These are phyloP conservation scores for Harpalus rufipes DNA, from an alignment of 2,888 invertebrate species.

Conservation along the genomic window DNA sequence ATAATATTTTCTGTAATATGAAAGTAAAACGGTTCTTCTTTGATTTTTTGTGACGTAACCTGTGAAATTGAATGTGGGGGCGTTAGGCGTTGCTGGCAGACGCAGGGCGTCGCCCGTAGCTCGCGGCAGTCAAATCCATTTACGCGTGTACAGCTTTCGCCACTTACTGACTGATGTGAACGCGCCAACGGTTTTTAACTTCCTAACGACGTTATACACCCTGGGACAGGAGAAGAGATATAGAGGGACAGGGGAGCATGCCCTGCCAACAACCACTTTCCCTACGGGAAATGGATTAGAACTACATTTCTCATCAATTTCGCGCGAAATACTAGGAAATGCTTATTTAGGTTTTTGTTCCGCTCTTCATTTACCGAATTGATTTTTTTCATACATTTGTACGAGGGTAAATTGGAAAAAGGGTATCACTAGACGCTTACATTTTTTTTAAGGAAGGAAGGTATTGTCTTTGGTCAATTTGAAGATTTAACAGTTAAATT, in stretches of 20 bases:
- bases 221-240: no score
- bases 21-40: no score
- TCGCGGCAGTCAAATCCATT: conserved; percentile 59
- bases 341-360: no score
- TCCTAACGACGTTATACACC: conserved; percentile 39
- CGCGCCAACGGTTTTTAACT: conserved; percentile 54
- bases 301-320: not conserved
- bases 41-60: not conserved
- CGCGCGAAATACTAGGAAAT: not conserved
- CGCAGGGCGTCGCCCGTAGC: not conserved
- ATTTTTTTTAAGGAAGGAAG: no score
- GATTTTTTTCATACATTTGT: no score
- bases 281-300: not conserved
- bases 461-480: no score
- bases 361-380: no score
- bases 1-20: no score
- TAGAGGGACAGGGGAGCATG: not conserved
- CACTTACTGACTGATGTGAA: conserved; percentile 63
- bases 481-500: no score
- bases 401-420: no score
- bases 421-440: no score
- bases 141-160: conserved; percentile 56
- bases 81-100: not conserved
- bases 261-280: not conserved
- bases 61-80: not conserved